Evolutionary conservation across 2,797 vertebrate genomes (phyloP).

Genomic region (Fistularia tabacaria): DNA sequence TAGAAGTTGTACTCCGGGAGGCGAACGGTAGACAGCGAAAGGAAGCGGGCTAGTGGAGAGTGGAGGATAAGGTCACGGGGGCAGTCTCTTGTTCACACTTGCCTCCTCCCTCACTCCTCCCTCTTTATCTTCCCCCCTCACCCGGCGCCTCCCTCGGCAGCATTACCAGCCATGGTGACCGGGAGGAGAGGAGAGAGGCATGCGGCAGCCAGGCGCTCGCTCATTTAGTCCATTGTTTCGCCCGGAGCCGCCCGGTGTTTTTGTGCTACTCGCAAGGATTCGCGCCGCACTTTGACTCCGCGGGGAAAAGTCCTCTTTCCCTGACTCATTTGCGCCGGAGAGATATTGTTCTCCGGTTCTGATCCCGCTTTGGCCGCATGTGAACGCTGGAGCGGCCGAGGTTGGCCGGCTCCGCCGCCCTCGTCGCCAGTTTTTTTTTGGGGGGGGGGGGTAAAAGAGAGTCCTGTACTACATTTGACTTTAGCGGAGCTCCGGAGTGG

Average conservation of each 20-base stretch:
- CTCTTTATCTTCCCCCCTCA: slow-evolving; percentile 41
- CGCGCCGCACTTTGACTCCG: neutral
- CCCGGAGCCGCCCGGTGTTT: slow-evolving; percentile 6
- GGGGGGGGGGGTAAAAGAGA: slow-evolving; percentile 8
- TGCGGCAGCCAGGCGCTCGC: slow-evolving; percentile 34
- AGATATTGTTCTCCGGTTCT: slow-evolving; percentile 13
- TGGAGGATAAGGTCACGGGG: slow-evolving; percentile 21
- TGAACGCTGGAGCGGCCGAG: slow-evolving; percentile 8
- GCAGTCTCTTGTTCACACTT: slow-evolving; percentile 47
- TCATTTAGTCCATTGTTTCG: slow-evolving; percentile 39
- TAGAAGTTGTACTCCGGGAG: too few species aligned
- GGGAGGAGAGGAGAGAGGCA: slow-evolving; percentile 43
- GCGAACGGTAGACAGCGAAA: slow-evolving; percentile 3
- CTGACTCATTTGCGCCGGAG: slow-evolving; percentile 1
- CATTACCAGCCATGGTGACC: slow-evolving; percentile 40
- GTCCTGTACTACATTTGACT: slow-evolving; percentile 25
- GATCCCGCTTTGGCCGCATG: slow-evolving; percentile 17
- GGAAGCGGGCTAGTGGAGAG: neutral
- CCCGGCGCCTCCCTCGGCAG: slow-evolving; percentile 29
- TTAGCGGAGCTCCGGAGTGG: slow-evolving; percentile 14
- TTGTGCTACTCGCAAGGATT: slow-evolving; percentile 10
- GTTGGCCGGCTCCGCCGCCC: slow-evolving; percentile 20
- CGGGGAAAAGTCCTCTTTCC: slow-evolving; percentile 1
- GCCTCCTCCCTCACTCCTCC: slow-evolving; percentile 34
- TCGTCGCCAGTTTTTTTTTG: slow-evolving; percentile 11